These are phyloP conservation scores for Dryobates pubescens DNA, from an alignment of 2,797 vertebrate genomes.

Conservation along the genomic window DNA sequence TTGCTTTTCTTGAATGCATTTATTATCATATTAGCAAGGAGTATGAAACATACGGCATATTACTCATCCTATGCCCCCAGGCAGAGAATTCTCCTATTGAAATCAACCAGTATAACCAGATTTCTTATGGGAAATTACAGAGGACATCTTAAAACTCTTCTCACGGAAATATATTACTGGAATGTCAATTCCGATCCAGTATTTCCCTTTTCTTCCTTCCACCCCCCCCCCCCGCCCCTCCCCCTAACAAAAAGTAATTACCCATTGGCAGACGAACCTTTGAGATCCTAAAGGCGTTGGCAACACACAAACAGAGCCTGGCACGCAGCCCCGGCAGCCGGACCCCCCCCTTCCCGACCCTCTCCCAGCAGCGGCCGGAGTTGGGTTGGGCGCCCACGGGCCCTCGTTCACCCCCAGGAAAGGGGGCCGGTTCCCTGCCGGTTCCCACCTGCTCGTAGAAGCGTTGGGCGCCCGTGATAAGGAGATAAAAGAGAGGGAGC, in stretches of 20 bases:
- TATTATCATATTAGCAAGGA: slow-evolving; percentile 73
- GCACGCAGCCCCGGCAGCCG: background rate
- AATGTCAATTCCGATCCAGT: slow-evolving; percentile 47
- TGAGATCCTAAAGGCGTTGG: background rate
- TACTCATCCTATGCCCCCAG: slow-evolving; percentile 77
- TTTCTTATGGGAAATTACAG: slow-evolving; percentile 78
- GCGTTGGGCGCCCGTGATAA: background rate
- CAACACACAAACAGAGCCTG: background rate
- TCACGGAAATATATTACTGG: slow-evolving; percentile 55
- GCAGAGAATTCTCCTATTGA: slow-evolving; percentile 79
- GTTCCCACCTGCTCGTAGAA: slow-evolving; percentile 20
- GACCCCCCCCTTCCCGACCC: background rate
- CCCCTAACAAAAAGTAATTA: slow-evolving; percentile 55
- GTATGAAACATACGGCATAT: slow-evolving; percentile 69
- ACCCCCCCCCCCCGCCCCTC: background rate
- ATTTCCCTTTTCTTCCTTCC: background rate
- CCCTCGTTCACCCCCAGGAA: background rate
- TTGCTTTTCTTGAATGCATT: slow-evolving; percentile 68
- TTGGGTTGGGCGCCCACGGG: background rate
- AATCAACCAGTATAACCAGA: slow-evolving; percentile 80
- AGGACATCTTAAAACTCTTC: slow-evolving; percentile 68
- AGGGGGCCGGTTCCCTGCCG: background rate
- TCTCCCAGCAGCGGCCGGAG: background rate
- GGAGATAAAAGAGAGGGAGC: slow-evolving; percentile 9
- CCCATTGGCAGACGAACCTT: slow-evolving; percentile 30